phyloP scores from a whole-genome alignment of 2,113 vertebrate species.

The Notothenia coriiceps region DNA sequence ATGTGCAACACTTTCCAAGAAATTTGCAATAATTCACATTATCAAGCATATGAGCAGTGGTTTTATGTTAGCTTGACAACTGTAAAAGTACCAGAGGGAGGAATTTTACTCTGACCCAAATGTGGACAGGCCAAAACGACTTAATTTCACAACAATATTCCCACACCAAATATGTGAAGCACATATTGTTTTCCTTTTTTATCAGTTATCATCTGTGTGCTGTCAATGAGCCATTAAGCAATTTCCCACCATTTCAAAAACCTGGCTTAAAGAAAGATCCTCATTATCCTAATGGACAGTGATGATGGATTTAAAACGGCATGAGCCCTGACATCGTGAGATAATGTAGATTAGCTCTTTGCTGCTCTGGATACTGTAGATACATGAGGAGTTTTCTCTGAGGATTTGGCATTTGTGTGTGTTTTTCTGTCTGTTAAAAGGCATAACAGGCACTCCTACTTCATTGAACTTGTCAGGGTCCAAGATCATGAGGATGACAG shows the following conservation, averaged over 20 bases:
- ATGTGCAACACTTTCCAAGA: too few species aligned
- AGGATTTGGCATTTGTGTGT: background rate
- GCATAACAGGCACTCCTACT: background rate
- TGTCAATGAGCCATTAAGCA: slow-evolving; percentile 19
- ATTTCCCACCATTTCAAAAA: slow-evolving; percentile 4
- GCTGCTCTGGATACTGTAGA: background rate
- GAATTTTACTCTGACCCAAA: slow-evolving; percentile 33
- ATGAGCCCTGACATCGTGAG: slow-evolving; percentile 10
- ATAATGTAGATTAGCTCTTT: slow-evolving; percentile 6
- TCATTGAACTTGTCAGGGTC: slow-evolving; percentile 13
- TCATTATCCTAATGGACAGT: slow-evolving; percentile 20
- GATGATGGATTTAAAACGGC: slow-evolving; percentile 49
- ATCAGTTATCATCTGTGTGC: slow-evolving; percentile 8
- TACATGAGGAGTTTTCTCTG: background rate
- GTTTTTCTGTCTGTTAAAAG: background rate
- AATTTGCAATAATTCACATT: too few species aligned
- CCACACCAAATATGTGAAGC: background rate
- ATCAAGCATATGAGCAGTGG: background rate
- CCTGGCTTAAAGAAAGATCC: slow-evolving; percentile 1
- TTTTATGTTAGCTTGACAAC: slow-evolving; percentile 26
- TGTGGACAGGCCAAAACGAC: slow-evolving; percentile 11
- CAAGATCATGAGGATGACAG: slow-evolving; percentile 35
- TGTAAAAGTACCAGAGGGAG: background rate
- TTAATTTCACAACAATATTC: slow-evolving; percentile 43
- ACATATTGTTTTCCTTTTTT: too few species aligned